Base-by-base conservation (phyloP, 2,888 invertebrate genomes). In the Tipula helvola region DNA sequence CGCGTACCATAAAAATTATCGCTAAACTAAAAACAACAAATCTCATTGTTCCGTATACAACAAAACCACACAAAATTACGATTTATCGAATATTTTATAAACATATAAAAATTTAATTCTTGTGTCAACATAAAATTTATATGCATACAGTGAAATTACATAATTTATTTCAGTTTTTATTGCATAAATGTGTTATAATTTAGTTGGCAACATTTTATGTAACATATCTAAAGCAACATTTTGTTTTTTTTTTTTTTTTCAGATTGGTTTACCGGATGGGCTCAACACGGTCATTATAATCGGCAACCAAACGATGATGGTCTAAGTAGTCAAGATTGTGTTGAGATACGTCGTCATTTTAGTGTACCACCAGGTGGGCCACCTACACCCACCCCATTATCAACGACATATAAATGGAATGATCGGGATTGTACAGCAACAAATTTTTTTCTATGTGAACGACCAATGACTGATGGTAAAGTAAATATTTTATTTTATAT, bases 231-330 rank as follows among this genome's bases (percentile, higher is more conserved):
- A 28, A 28, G 44, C 44, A 44, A 44, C 44, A 10, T 44, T 44
- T 44, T 12, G 12, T 44, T 88, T 42, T 85, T 85, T 1, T 10
- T 44, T 57, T 88, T 87, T 88, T 88, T 88, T 88, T 1, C 90
- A 96, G 96, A 96, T 91, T 97, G 96, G 96, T 96, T 96, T 90
- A 95, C 95, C 4, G 96, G 96, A 0, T 96, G 96, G 95, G 92
- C 94, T 4, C 93, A 95, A 88, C 94, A 94, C 90, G 93, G 94
- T 85, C 92, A 94, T 88, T 94, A 93, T 89, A 94, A 93, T 89
- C 91, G 92, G 83, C 96, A 96, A 90, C 96, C 96, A 0, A 96
- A 96, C 90, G 96, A 96, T 90, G 96, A 96, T 89, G 96, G 96
- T 0, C 93, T 96, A 12, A 95, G 96, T 36, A 94, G 95, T 5